phyloP scores from a whole-genome alignment of 2,797 vertebrate species.

The Erithacus rubecula region DNA sequence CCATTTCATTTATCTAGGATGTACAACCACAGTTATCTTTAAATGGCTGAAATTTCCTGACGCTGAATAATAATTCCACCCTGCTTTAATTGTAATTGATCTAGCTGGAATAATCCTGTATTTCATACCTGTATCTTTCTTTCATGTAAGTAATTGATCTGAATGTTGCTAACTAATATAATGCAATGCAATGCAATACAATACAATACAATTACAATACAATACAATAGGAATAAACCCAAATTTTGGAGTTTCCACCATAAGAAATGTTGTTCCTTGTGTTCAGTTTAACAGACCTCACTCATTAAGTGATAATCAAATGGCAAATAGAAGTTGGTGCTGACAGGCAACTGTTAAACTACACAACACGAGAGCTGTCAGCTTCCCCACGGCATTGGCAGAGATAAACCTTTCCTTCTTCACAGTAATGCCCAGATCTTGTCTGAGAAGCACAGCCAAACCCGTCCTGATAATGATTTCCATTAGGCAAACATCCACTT shows the following conservation, averaged over 20 bases:
- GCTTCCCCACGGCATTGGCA: not conserved
- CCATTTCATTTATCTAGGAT: conserved; percentile 1
- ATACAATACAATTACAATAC: not conserved
- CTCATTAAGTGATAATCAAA: not conserved
- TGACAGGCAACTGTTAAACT: not conserved
- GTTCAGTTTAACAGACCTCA: not conserved
- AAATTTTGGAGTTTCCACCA: not conserved
- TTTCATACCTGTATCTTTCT: not conserved
- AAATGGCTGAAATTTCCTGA: not conserved
- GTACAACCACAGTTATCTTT: not conserved
- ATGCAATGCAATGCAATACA: not conserved
- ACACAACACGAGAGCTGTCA: not conserved
- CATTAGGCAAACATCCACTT: not conserved
- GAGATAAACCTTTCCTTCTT: not conserved
- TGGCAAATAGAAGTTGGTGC: not conserved
- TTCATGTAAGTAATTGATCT: not conserved
- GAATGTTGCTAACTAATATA: not conserved
- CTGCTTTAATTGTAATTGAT: not conserved
- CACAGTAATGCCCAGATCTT: not conserved
- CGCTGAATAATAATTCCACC: not conserved
- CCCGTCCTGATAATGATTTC: not conserved
- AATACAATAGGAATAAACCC: not conserved
- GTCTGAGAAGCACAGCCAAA: not conserved
- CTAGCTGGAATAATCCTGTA: not conserved
- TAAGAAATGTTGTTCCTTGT: not conserved